Evolutionary conservation across 2,797 vertebrate species (phyloP), one percentile per base, ranked within the genome.

Genomic region (Gymnothorax reevesii): DNA sequence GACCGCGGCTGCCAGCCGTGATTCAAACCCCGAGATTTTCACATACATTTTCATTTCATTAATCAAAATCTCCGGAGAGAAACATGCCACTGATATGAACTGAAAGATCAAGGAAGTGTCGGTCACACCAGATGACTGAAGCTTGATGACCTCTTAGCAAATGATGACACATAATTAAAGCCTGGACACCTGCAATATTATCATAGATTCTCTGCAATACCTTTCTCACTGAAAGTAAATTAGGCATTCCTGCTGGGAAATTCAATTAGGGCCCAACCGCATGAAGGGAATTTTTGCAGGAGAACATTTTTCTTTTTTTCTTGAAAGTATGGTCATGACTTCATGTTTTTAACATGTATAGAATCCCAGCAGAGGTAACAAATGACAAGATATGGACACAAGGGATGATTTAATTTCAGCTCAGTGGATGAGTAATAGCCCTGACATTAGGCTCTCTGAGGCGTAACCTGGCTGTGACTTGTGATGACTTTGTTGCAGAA

Each of bases 11-110:
- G 88, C 88, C 89, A 90, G 90, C 91, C 92, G 92, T 91, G 91
- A 92, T 92, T 84, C 91, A 92, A 89, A 90, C 91, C 92, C 90
- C 89, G 92, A 89, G 95, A 94, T 95, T 95, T 94, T 91, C 42
- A 83, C 89, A 90, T 89, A 88, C 90, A 91, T 93, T 88, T 90
- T 95, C 94, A 94, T 94, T 92, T 90, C 88, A 88, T 90, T 94
- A 89, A 94, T 95, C 94, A 95, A 92, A 94, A 90, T 90, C 22
- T 49, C n/a, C 49, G 69, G 49, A 64, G 27, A 83, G 85, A 25
- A 80, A 15, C 85, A 83, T 52, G 60, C 54, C 12, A 6, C 25
- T 57, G 10, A 52, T 13, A 49, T 25, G 54, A 71, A 54, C 20
- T 64, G 69, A 82, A 33, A 66, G 62, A 57, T 55, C 59, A 86